Evolutionary conservation across 2,113 vertebrate species (phyloP).

Genomic region (Syrrhaptes paradoxus): DNA sequence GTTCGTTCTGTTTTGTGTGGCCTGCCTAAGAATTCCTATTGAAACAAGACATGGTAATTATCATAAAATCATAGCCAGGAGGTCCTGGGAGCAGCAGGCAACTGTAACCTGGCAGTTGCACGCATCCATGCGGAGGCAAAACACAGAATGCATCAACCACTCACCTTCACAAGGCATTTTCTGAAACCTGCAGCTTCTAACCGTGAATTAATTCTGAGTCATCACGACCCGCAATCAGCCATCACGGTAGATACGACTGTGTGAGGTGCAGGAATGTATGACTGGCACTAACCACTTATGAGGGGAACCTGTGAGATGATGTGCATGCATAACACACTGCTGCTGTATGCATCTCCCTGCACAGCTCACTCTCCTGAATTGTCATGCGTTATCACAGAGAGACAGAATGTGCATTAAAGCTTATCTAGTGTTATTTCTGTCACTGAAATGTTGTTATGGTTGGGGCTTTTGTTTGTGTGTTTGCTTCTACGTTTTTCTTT

Average conservation of each 20-base stretch:
- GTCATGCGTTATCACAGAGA: neutral
- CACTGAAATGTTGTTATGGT: neutral
- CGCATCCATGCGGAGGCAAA: slow-evolving; percentile 5
- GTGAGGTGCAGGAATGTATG: neutral
- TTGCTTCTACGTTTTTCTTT: slow-evolving; percentile 6
- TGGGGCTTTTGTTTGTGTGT: neutral
- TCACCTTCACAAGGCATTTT: slow-evolving; percentile 48
- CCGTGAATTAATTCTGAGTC: slow-evolving; percentile 9
- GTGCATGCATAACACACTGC: slow-evolving; percentile 36
- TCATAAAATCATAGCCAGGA: neutral
- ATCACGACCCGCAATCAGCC: neutral
- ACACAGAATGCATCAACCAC: slow-evolving; percentile 40
- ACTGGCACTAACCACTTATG: slow-evolving; percentile 1
- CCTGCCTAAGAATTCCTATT: neutral
- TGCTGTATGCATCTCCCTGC: slow-evolving; percentile 35
- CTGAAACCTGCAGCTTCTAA: slow-evolving; percentile 16
- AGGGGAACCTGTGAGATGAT: neutral
- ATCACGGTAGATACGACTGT: neutral
- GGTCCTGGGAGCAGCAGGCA: slow-evolving; percentile 57
- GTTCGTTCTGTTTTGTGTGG: slow-evolving; percentile 35
- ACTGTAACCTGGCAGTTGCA: slow-evolving; percentile 30
- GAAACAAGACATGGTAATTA: neutral
- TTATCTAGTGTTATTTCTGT: slow-evolving; percentile 17
- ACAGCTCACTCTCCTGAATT: slow-evolving; percentile 14
- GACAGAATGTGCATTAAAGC: neutral